phyloP scores from a whole-genome alignment of 2,888 invertebrate species.

The Polydesmus complanatus region DNA sequence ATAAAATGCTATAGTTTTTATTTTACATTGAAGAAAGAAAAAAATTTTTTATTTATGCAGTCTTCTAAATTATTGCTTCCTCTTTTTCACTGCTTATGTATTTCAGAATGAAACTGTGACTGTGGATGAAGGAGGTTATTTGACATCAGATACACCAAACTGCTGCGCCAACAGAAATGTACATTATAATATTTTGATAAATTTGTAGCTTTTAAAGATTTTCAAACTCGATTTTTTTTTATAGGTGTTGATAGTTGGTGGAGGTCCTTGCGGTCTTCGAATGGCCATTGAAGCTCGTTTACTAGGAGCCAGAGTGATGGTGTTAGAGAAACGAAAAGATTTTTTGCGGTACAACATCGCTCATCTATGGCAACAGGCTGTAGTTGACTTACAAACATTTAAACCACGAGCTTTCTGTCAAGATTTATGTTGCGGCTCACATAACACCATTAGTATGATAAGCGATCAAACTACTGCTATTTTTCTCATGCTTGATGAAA shows the following conservation, averaged over 20 bases:
- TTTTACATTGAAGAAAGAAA: too few species aligned
- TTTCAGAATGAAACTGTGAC: background rate
- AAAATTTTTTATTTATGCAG: too few species aligned
- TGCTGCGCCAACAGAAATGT: background rate
- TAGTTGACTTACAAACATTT: conserved; percentile 40
- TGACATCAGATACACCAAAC: background rate
- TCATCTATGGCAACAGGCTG: conserved; percentile 45
- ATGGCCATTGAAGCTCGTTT: conserved; percentile 43
- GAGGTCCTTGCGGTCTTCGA: conserved; percentile 42
- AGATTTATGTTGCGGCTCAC: conserved; percentile 44
- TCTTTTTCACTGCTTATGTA: background rate
- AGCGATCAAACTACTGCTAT: background rate
- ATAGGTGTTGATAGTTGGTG: conserved; percentile 41
- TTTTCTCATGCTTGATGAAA: background rate
- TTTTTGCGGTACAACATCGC: conserved; percentile 44
- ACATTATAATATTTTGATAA: background rate
- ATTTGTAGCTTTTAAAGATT: background rate
- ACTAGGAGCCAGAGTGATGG: conserved; percentile 38
- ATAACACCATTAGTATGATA: conserved; percentile 44
- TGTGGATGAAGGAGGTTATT: background rate
- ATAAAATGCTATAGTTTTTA: too few species aligned
- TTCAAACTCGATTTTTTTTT: background rate
- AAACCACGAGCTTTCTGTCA: conserved; percentile 45
- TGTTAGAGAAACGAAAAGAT: conserved; percentile 41
- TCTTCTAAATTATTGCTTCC: too few species aligned